Evolutionary conservation across 2,888 invertebrate species (phyloP).

Genomic region (Trachelus troglodyta): DNA sequence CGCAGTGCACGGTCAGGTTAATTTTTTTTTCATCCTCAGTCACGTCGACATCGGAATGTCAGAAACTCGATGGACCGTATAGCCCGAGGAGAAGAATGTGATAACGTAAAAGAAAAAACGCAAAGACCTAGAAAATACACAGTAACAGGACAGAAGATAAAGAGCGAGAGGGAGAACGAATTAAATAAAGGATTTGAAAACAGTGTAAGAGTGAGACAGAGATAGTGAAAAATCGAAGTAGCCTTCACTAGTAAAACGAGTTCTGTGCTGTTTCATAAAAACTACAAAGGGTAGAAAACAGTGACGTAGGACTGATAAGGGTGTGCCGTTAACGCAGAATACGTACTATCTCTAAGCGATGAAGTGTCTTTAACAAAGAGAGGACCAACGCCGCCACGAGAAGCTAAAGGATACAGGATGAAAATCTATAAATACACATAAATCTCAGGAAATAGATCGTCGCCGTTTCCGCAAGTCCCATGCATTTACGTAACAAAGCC

Average conservation of each 20-base stretch:
- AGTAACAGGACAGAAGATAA: neutral
- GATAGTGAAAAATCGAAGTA: neutral
- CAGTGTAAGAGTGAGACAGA: no score
- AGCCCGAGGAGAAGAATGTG: neutral
- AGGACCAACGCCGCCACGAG: neutral
- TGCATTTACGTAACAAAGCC: neutral
- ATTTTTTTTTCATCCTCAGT: neutral
- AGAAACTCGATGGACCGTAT: neutral
- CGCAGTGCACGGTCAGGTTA: neutral
- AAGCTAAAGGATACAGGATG: neutral
- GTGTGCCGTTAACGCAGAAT: neutral
- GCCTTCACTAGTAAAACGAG: neutral
- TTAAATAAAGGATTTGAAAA: no score
- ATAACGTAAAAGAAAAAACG: slow-evolving; percentile 14
- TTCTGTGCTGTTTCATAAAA: neutral
- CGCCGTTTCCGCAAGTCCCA: neutral
- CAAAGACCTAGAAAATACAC: slow-evolving; percentile 2
- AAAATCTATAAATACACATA: neutral
- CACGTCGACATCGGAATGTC: neutral
- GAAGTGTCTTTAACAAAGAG: neutral
- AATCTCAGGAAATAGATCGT: neutral
- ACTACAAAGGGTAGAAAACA: neutral
- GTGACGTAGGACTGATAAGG: neutral
- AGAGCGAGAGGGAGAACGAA: neutral
- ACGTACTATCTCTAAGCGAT: neutral